Evolutionary conservation across 2,888 invertebrate species (phyloP), one percentile per base, ranked within the genome.

Genomic region (Andrena trimmerana): DNA sequence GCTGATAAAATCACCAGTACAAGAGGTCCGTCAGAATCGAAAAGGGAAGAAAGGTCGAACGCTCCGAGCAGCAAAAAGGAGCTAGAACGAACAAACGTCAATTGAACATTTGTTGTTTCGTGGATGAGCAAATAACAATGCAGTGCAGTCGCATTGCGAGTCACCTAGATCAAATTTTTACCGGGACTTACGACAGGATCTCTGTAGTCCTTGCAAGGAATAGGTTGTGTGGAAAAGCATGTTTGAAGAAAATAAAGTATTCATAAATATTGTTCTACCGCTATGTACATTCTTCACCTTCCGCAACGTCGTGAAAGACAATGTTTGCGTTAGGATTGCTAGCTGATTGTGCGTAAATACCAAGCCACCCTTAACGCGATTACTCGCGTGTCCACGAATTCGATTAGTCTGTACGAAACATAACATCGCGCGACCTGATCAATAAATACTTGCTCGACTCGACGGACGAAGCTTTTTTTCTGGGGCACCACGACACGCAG

Each of bases 181-280:
- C 42, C 13, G 63, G 50, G 75, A 84, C 78, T 84, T 84, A 84
- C 54, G 72, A 78, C n/a, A 63, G 63, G 78, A 78, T 84, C 75
- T 84, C 74, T 20, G 27, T 78, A 65, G 75, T 69, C 31, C 52
- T 50, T 42, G 20, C 29, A 60, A 59, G 31, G 31, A 42, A 60
- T 66, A 72, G 65, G 63, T 72, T 78, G 62, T 69, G 65, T 62
- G 65, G 13, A 24, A 60, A 63, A 71, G 59, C 54, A 72, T 74
- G 62, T 75, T 75, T 50, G 33, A 74, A 68, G 36, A n/a, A 79
- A 84, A 82, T 78, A 78, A 84, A 84, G 65, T 66, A 81, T 66
- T 52, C 62, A 2, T 52, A 71, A 74, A 80, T 71, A 59, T 42
- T 67, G 24, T 57, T 75, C 16, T 36, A 13, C 27, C 8, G n/a